Conservation (phyloP, 2,888 invertebrate species). For the Sturmia bella region DNA sequence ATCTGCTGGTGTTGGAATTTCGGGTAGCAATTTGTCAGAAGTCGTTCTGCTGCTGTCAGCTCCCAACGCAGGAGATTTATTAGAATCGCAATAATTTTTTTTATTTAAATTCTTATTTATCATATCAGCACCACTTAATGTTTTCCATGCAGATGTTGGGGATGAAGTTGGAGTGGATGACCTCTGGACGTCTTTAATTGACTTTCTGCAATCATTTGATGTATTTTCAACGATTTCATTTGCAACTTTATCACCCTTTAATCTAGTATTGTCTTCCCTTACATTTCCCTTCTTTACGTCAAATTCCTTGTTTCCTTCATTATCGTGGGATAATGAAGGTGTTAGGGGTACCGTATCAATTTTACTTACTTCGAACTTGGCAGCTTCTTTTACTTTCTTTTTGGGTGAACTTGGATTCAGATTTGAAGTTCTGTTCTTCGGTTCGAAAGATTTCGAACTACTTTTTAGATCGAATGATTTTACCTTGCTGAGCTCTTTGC, state of each 20-base stretch:
- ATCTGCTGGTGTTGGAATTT: constrained; percentile 61
- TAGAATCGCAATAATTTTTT: constrained; percentile 41
- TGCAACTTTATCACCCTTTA: constrained; percentile 1
- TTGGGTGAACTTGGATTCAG: neutral
- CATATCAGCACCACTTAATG: constrained; percentile 70
- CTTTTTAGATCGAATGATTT: neutral
- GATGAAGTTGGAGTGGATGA: constrained; percentile 32
- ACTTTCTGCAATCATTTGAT: neutral
- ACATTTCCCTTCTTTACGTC: neutral
- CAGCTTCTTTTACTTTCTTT: constrained; percentile 4
- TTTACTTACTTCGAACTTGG: constrained; percentile 16
- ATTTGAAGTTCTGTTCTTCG: neutral
- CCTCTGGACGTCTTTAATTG: constrained; percentile 6
- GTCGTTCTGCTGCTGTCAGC: constrained; percentile 26
- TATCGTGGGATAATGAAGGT: neutral
- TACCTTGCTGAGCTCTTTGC: too few species aligned
- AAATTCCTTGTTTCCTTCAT: neutral
- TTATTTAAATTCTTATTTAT: constrained; percentile 68
- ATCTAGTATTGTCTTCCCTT: constrained; percentile 17
- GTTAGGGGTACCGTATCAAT: neutral
- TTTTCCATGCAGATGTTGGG: constrained; percentile 71
- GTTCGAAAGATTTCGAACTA: neutral
- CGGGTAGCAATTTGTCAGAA: constrained; percentile 61
- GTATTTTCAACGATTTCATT: neutral
- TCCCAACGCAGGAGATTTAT: constrained; percentile 24